Percentiles rank a stretch among this genome's conserved stretches.
Conservation (phyloP, 2,797 vertebrate species). For the Pachyuromys duprasi region DNA sequence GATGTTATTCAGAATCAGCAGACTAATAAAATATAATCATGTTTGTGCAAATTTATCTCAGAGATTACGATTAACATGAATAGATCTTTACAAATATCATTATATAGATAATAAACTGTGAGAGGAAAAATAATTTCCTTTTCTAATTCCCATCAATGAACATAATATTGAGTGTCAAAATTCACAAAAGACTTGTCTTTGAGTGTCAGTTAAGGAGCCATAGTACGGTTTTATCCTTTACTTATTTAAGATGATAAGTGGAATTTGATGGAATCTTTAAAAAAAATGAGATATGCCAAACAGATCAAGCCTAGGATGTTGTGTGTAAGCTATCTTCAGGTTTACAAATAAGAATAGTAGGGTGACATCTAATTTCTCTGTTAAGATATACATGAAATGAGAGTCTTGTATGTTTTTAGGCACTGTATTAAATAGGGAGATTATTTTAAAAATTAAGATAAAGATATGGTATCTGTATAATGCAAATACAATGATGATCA, state of each 20-base stretch:
- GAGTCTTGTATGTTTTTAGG: not conserved
- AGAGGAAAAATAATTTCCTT: not conserved
- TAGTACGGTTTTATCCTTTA: not conserved
- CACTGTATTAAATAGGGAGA: not conserved
- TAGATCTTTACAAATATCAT: constrained; percentile 12
- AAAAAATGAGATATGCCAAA: constrained; percentile 15
- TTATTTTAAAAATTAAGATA: constrained; percentile 20
- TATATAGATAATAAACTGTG: not conserved
- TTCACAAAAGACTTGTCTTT: constrained; percentile 23
- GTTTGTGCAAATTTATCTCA: constrained; percentile 17
- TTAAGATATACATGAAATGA: constrained; percentile 10
- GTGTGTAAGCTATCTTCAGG: not conserved
- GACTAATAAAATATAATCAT: constrained; percentile 41
- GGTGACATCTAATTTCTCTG: not conserved
- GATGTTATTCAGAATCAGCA: constrained; percentile 51
- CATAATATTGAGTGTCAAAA: not conserved
- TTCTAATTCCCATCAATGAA: not conserved
- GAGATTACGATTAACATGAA: not conserved
- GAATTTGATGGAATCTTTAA: not conserved
- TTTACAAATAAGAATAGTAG: not conserved
- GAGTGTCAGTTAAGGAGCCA: not conserved
- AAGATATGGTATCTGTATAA: not conserved
- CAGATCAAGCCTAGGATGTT: not conserved
- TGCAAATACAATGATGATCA: not conserved
- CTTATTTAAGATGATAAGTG: constrained; percentile 17